Evolutionary conservation across 2,113 vertebrate species (phyloP), one percentile per base, ranked within the genome.

Genomic region (Thamnophis sirtalis): DNA sequence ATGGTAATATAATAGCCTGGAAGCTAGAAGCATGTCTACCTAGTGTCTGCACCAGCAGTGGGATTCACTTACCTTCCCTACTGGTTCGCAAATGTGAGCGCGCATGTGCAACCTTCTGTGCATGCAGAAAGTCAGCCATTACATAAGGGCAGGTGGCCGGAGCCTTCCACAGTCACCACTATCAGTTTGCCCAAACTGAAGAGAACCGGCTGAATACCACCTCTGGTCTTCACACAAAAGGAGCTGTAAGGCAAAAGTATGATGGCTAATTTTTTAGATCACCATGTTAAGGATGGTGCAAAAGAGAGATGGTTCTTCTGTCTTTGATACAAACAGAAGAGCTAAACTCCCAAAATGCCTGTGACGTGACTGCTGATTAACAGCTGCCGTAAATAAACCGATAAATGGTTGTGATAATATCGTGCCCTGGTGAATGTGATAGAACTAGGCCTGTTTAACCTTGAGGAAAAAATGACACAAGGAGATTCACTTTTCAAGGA

Each of bases 291-390:
- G 43, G 93, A 73, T 87, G 84, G 68, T 92, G 87, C 1, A 0
- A 0, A 38, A 60, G 4, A 93, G 84, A 91, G 63, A n/a, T 11
- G 38, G 80, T 56, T 95, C 49, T 93, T 55, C 92, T 48, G 91
- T 92, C 84, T 90, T 89, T 95, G 90, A 93, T 94, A 95, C 91
- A 94, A 93, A 91, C 91, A 88, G 87, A 93, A 68, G 87, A 94
- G 38, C 87, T 43, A 48, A 51, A 88, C 56, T 94, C 84, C 50
- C 89, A 90, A 92, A 84, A 91, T 92, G 93, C 86, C 90, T 84
- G 48, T 87, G 63, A 80, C 24, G 88, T 56, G 11, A 48, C 10
- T 85, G n/a, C 73, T 43, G 22, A 21, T 48, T 38, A 21, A 51
- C 49, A 60, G 53, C 22, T 26, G 51, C 6, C 15, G 15, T 63